phyloP scores from a whole-genome alignment of 2,888 invertebrate species.

The Liopterus haemorrhoidalis region DNA sequence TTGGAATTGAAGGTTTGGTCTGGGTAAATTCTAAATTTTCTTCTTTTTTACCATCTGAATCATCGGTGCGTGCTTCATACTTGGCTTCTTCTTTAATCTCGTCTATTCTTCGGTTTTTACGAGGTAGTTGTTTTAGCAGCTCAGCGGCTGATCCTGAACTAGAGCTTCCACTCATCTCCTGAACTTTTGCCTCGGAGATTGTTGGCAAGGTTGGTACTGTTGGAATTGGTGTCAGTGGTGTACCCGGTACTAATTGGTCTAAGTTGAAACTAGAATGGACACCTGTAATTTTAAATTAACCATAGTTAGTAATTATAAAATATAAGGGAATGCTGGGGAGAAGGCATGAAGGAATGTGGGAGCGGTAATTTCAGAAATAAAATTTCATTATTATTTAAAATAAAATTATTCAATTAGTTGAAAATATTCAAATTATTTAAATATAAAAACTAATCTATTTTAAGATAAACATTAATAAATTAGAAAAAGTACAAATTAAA shows the following conservation, averaged over 20 bases:
- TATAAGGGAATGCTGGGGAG: no score
- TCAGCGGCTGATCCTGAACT: conserved; percentile 50
- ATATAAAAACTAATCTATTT: no score
- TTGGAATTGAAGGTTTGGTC: conserved; percentile 56
- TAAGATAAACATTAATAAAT: no score
- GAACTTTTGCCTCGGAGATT: conserved; percentile 76
- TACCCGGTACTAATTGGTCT: conserved; percentile 71
- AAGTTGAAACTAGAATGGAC: conserved; percentile 88
- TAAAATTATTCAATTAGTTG: no score
- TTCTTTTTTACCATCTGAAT: conserved; percentile 19
- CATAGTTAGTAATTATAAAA: no score
- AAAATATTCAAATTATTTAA: no score
- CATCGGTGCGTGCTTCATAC: conserved; percentile 29
- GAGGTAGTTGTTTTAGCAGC: conserved; percentile 29
- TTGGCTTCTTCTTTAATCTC: conserved; percentile 43
- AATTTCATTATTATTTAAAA: no score
- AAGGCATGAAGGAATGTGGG: no score
- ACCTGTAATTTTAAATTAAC: no score
- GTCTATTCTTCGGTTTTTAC: conserved; percentile 43
- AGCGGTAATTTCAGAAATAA: no score
- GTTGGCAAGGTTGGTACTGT: conserved; percentile 83
- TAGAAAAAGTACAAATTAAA: no score
- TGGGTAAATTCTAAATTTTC: conserved; percentile 26
- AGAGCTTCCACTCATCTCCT: conserved; percentile 54
- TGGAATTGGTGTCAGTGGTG: conserved; percentile 71